phyloP scores from a whole-genome alignment of 2,797 vertebrate genomes.

The Melanotaenia maccullochi region DNA sequence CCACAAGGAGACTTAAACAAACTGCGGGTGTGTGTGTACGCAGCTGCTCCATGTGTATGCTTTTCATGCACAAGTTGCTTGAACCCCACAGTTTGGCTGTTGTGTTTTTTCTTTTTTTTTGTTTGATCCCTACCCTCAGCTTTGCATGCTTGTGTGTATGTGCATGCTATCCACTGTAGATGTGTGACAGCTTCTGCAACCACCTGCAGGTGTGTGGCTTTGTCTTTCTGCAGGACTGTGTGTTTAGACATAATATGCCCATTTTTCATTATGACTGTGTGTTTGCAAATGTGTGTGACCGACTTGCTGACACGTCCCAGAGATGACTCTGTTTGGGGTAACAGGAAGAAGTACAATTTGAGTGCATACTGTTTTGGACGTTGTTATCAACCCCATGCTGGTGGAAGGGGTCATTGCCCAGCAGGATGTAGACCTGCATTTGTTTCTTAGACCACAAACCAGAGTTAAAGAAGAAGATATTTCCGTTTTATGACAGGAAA shows the following conservation, averaged over 20 bases:
- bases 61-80: slow-evolving; percentile 67
- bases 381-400: slow-evolving; percentile 43
- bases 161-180: slow-evolving; percentile 9
- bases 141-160: slow-evolving; percentile 13
- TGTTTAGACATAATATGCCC: slow-evolving; percentile 51
- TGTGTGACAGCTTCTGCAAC: slow-evolving; percentile 23
- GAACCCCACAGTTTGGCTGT: slow-evolving; percentile 60
- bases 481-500: slow-evolving; percentile 51
- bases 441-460: slow-evolving; percentile 39
- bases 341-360: slow-evolving; percentile 58
- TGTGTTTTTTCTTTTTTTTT: slow-evolving; percentile 75
- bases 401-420: slow-evolving; percentile 45
- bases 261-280: slow-evolving; percentile 51
- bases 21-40: slow-evolving; percentile 61
- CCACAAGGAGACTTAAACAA: slow-evolving; percentile 69
- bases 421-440: slow-evolving; percentile 57
- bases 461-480: slow-evolving; percentile 51
- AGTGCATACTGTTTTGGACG: slow-evolving; percentile 28
- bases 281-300: slow-evolving; percentile 48
- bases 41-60: slow-evolving; percentile 65
- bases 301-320: slow-evolving; percentile 65
- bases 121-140: slow-evolving; percentile 59
- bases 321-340: slow-evolving; percentile 57
- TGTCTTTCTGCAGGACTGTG: slow-evolving; percentile 25
- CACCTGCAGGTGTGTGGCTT: slow-evolving; percentile 40